Conservation (phyloP, 2,888 invertebrate genomes). For the Tethea ocularis region DNA sequence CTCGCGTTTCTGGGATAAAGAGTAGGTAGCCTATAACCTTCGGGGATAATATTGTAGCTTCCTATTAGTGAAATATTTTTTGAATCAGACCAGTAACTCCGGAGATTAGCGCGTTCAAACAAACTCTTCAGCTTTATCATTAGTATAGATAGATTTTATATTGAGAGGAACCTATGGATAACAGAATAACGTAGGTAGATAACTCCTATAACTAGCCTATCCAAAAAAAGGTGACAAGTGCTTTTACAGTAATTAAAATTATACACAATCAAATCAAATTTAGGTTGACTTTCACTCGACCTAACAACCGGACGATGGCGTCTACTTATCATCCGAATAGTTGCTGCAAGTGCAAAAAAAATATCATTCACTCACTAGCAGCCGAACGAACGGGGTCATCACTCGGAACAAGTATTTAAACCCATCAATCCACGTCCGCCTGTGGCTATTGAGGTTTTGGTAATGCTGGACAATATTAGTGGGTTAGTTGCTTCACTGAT, state of each 20-base stretch:
- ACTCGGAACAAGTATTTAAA: neutral
- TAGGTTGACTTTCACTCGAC: conserved; percentile 1
- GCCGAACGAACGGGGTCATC: conserved; percentile 1
- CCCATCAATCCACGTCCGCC: conserved; percentile 1
- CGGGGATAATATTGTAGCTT: too few species aligned
- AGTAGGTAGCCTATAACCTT: too few species aligned
- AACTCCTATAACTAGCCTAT: too few species aligned
- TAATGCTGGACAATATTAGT: neutral
- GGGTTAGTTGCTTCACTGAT: neutral
- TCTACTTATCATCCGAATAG: neutral
- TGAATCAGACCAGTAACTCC: too few species aligned
- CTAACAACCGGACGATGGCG: neutral
- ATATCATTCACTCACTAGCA: neutral
- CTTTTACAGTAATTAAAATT: neutral
- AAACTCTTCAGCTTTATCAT: too few species aligned
- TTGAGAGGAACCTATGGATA: too few species aligned
- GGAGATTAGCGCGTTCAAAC: too few species aligned
- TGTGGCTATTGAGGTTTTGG: conserved; percentile 3
- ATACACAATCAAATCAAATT: neutral
- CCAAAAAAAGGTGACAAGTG: neutral
- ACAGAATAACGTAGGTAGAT: too few species aligned
- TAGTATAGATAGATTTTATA: too few species aligned
- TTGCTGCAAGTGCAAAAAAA: neutral
- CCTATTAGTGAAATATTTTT: too few species aligned
- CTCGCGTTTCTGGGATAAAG: too few species aligned